Evolutionary conservation across 2,113 vertebrate genomes (phyloP).

Genomic region (Prionailurus bengalensis): DNA sequence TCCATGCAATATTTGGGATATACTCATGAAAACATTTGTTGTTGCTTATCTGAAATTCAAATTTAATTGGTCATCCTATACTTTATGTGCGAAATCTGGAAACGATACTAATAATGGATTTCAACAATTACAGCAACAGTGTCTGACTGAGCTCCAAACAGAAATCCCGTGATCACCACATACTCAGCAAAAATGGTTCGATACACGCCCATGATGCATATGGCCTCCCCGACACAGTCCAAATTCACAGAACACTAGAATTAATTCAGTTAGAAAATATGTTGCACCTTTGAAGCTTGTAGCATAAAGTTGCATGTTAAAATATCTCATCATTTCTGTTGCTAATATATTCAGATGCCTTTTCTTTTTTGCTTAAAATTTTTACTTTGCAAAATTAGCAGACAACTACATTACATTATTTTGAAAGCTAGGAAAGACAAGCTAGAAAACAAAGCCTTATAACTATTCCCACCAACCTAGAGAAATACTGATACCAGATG

Average conservation of each 20-base stretch:
- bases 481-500: neutral
- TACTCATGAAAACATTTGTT: neutral
- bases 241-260: neutral
- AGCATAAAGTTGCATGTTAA: neutral
- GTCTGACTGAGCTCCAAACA: neutral
- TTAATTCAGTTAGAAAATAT: conserved; percentile 22
- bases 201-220: neutral
- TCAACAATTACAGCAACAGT: neutral
- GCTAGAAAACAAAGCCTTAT: neutral
- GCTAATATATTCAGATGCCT: neutral
- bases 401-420: neutral
- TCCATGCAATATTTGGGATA: neutral
- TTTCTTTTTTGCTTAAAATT: neutral
- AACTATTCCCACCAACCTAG: neutral
- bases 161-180: neutral
- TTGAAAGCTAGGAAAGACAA: neutral
- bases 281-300: neutral
- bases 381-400: neutral
- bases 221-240: neutral
- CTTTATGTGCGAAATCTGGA: neutral
- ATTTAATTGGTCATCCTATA: neutral
- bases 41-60: neutral
- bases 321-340: conserved; percentile 28
- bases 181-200: neutral
- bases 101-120: neutral